Evolutionary conservation across 2,888 invertebrate species (phyloP).

Genomic region (Eumacrocentrus americanus): DNA sequence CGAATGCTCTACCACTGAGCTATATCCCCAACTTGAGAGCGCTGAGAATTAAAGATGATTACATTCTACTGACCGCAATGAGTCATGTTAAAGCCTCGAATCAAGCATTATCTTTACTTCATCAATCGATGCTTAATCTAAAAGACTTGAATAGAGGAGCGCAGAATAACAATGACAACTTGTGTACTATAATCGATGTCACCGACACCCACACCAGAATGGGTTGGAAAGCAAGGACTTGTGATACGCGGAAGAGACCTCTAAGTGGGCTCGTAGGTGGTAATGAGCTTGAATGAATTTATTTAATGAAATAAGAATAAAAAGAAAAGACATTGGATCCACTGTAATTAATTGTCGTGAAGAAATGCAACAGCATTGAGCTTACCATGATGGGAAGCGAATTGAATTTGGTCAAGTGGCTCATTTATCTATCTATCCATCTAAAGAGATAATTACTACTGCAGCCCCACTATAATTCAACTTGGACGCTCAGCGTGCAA

Average conservation of each 20-base stretch:
- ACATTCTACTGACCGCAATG: not conserved
- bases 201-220: too few species aligned
- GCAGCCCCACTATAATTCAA: not conserved
- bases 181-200: not conserved
- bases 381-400: not conserved
- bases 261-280: not conserved
- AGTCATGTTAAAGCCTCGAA: not conserved
- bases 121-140: not conserved
- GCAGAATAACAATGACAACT: not conserved
- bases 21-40: slow-evolving; percentile 66
- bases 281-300: not conserved
- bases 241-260: slow-evolving; percentile 2
- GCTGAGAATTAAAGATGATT: not conserved
- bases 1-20: slow-evolving; percentile 77
- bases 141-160: not conserved
- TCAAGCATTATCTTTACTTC: not conserved
- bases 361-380: not conserved
- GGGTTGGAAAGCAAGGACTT: slow-evolving; percentile 3
- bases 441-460: slow-evolving; percentile 7
- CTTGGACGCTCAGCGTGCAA: not conserved
- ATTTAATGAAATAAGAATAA: not conserved
- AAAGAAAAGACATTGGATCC: not conserved
- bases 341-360: not conserved
- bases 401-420: slow-evolving; percentile 9
- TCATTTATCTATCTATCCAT: slow-evolving; percentile 1